Evolutionary conservation across 2,113 vertebrate species (phyloP).

Genomic region (Gambusia affinis): DNA sequence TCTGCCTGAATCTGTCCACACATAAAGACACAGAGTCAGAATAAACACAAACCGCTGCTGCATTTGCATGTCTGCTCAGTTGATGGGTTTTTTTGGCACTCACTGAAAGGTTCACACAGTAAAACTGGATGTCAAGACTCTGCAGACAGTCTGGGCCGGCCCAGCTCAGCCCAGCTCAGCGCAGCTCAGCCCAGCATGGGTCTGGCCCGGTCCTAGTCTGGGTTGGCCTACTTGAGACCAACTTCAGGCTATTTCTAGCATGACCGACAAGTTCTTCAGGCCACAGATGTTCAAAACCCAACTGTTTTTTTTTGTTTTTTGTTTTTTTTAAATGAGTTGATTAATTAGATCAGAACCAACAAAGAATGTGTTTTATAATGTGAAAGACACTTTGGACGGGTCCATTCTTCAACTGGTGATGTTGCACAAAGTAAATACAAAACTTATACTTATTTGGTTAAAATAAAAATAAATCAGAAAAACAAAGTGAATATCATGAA

Average conservation of each 20-base stretch:
- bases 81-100: conserved; percentile 52
- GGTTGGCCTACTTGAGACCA: conserved; percentile 56
- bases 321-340: conserved; percentile 7
- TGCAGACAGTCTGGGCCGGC: conserved; percentile 43
- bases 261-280: conserved; percentile 40
- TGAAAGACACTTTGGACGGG: conserved; percentile 17
- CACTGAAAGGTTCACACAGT: conserved; percentile 34
- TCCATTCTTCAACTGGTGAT: conserved; percentile 1
- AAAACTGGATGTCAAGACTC: conserved; percentile 46
- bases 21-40: conserved; percentile 18
- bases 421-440: conserved; percentile 39
- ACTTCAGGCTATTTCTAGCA: conserved; percentile 54
- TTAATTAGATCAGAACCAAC: conserved; percentile 32
- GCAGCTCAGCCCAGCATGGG: conserved; percentile 42
- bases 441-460: conserved; percentile 35
- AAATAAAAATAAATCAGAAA: conserved; percentile 37
- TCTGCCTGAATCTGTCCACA: neutral
- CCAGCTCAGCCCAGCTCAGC: conserved; percentile 49
- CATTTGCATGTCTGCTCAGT: conserved; percentile 62
- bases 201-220: conserved; percentile 51
- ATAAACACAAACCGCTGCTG: conserved; percentile 62
- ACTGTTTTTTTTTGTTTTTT: conserved; percentile 2
- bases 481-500: conserved; percentile 25
- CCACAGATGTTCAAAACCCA: conserved; percentile 27
- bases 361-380: conserved; percentile 4